These are phyloP conservation scores for Schizaphis graminum DNA, from an alignment of 2,888 invertebrate genomes.

Conservation along the genomic window DNA sequence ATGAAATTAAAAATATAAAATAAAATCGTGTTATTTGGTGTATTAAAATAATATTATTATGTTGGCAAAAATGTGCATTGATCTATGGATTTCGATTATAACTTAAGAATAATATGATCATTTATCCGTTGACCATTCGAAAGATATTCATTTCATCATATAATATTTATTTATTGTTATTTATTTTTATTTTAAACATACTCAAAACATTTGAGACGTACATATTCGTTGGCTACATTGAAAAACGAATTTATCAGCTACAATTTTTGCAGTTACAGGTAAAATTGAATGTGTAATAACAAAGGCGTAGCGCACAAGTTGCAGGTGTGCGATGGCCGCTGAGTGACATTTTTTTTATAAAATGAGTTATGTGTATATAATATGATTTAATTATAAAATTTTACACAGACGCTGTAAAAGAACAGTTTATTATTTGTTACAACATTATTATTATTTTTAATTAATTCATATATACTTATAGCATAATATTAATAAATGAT, in stretches of 20 bases:
- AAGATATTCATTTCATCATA: background rate
- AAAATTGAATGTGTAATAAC: background rate
- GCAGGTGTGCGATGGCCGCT: too few species aligned
- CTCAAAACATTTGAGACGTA: background rate
- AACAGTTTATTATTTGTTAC: too few species aligned
- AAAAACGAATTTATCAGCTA: too few species aligned
- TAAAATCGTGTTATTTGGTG: background rate
- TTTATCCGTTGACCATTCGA: background rate
- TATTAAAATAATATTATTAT: background rate
- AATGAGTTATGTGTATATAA: too few species aligned
- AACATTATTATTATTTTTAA: background rate
- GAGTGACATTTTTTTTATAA: too few species aligned
- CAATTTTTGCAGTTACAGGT: background rate
- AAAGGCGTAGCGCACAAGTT: too few species aligned
- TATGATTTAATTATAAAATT: too few species aligned
- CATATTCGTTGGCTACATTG: background rate
- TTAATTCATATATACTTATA: background rate
- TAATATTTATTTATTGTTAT: background rate
- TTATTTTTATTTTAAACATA: background rate
- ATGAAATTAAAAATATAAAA: background rate
- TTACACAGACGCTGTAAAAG: too few species aligned
- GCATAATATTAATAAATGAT: background rate
- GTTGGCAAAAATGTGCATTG: background rate
- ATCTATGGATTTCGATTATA: background rate
- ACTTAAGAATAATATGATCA: background rate